Conservation (phyloP, 2,797 vertebrate genomes). For the Sitta carolinensis region DNA sequence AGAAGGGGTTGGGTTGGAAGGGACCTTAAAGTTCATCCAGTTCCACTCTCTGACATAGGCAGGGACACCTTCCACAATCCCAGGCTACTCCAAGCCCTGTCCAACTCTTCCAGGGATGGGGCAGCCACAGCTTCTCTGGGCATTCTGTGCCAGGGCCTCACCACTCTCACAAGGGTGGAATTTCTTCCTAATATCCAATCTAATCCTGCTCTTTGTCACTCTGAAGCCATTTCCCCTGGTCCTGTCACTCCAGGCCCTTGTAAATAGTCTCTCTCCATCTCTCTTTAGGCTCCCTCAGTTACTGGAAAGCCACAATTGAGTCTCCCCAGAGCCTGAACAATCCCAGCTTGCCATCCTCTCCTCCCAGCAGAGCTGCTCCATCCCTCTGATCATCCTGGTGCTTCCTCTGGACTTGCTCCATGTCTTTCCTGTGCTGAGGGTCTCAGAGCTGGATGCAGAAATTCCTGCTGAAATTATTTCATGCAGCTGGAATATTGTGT, state of each 20-base stretch:
- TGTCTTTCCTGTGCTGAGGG: neutral
- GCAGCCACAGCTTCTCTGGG: neutral
- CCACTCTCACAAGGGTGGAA: neutral
- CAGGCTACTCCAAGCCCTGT: rapidly evolving
- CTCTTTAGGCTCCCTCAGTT: neutral
- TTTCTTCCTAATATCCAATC: neutral
- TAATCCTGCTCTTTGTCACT: neutral
- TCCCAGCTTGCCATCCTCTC: neutral
- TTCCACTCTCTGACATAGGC: neutral
- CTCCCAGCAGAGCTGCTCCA: neutral
- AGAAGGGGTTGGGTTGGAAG: neutral
- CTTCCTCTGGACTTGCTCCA: neutral
- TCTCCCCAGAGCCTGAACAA: neutral
- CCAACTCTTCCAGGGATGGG: neutral
- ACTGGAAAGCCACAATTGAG: neutral
- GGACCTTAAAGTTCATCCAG: neutral
- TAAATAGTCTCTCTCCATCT: neutral
- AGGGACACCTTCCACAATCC: neutral
- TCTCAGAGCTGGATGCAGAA: neutral
- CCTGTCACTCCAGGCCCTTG: neutral
- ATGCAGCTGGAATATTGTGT: neutral
- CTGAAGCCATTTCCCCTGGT: neutral
- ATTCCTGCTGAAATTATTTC: neutral
- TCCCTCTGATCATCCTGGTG: neutral
- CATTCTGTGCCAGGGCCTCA: neutral